Conservation (phyloP, 2,797 vertebrate genomes). For the Sebastes nivosus region DNA sequence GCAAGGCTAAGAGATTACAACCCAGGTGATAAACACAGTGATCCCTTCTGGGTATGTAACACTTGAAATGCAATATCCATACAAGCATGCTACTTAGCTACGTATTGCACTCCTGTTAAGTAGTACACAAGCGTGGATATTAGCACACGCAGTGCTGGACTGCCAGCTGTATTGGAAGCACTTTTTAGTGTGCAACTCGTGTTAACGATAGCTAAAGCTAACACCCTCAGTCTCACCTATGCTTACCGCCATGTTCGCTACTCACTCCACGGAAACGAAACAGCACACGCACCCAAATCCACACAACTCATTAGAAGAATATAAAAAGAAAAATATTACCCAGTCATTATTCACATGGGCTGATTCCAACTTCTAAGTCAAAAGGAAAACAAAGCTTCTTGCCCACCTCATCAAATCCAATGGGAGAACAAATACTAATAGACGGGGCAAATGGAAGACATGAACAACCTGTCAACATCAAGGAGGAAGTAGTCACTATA, state of each 20-base stretch:
- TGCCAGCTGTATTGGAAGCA: conserved; percentile 62
- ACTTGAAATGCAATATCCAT: conserved; percentile 20
- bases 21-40: conserved; percentile 64
- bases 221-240: not conserved
- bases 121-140: conserved; percentile 8
- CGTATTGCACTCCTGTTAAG: not conserved
- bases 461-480: conserved; percentile 63
- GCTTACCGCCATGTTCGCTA: not conserved
- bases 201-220: conserved; percentile 21
- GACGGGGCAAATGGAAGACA: conserved; percentile 78
- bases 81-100: conserved; percentile 16
- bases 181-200: conserved; percentile 38
- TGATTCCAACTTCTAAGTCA: conserved; percentile 54
- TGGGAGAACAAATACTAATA: conserved; percentile 38
- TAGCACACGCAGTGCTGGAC: conserved; percentile 10
- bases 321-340: conserved; percentile 55
- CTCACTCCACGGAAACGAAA: conserved; percentile 2
- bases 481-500: conserved; percentile 63
- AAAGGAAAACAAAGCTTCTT: conserved; percentile 16
- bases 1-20: conserved; percentile 48
- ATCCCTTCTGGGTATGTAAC: conserved; percentile 46
- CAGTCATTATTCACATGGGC: conserved; percentile 49
- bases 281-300: not conserved
- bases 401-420: conserved; percentile 21
- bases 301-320: conserved; percentile 23